Conservation (phyloP, 2,113 vertebrate species). For the Balaeniceps rex region DNA sequence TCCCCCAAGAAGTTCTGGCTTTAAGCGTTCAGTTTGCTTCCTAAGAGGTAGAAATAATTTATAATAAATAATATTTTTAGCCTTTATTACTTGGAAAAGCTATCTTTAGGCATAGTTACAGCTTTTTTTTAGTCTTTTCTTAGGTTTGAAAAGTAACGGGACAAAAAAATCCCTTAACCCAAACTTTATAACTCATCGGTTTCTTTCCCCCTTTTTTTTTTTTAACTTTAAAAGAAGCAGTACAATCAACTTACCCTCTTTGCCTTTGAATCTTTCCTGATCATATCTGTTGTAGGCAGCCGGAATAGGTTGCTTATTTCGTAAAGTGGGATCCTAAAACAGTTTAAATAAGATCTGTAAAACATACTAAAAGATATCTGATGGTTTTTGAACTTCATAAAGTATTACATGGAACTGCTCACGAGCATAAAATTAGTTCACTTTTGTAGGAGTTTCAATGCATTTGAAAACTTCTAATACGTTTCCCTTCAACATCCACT, state of each 20-base stretch:
- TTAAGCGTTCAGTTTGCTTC: not conserved
- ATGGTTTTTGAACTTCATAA: not conserved
- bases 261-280: slow-evolving; percentile 98
- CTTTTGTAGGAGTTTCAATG: not conserved
- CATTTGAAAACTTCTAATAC: not conserved
- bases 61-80: not conserved
- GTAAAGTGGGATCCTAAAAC: slow-evolving; percentile 86
- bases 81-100: not conserved
- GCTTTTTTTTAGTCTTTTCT: not conserved
- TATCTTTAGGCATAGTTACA: not conserved
- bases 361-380: not conserved
- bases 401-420: not conserved
- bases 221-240: not conserved
- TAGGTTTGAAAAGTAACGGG: not conserved
- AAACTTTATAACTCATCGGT: rapidly evolving
- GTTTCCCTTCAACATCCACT: not conserved
- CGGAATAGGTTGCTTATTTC: slow-evolving; percentile 93
- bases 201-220: not conserved
- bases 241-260: slow-evolving; percentile 84
- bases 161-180: not conserved
- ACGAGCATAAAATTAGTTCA: not conserved
- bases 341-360: not conserved
- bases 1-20: not conserved
- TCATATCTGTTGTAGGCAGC: slow-evolving; percentile 98
- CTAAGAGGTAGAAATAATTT: not conserved